Percentiles rank a stretch among this genome's conserved stretches.
phyloP scores from a whole-genome alignment of 2,113 vertebrate genomes.

The Passer domesticus region DNA sequence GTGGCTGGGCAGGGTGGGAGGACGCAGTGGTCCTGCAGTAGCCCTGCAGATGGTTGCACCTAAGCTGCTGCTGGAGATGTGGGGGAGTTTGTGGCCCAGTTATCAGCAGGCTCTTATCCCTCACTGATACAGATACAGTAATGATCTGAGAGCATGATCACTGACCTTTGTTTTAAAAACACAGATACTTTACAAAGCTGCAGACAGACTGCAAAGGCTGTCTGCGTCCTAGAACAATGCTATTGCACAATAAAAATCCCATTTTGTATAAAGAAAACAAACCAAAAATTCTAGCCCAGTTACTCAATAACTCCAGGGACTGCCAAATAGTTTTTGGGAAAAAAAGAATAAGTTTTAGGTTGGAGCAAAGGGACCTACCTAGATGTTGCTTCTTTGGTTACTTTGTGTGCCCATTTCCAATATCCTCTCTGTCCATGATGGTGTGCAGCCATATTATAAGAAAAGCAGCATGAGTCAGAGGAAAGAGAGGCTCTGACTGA shows the following conservation, averaged over 20 bases:
- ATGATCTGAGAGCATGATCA: slow-evolving; percentile 24
- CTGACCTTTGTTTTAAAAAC: slow-evolving; percentile 55
- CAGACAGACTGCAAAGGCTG: slow-evolving; percentile 57
- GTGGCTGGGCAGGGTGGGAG: neutral
- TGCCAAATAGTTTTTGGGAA: neutral
- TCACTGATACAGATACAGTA: neutral
- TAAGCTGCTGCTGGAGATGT: neutral
- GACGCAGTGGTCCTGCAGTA: neutral
- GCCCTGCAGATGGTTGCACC: slow-evolving; percentile 53
- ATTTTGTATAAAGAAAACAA: slow-evolving; percentile 61
- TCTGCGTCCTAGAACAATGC: slow-evolving; percentile 55
- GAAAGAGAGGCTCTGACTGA: neutral
- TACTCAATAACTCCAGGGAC: slow-evolving; percentile 52
- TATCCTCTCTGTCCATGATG: accelerated
- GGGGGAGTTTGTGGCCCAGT: neutral
- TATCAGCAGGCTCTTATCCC: slow-evolving; percentile 1
- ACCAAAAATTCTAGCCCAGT: slow-evolving; percentile 43
- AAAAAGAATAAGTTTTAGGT: neutral
- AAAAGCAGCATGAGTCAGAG: neutral
- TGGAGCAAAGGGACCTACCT: neutral
- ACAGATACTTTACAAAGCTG: slow-evolving; percentile 39
- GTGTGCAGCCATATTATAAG: accelerated
- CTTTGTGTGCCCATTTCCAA: accelerated
- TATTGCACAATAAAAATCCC: slow-evolving; percentile 55
- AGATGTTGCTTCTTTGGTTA: neutral